Percentiles rank a stretch among this genome's conserved stretches.
Evolutionary conservation across 2,113 vertebrate genomes (phyloP).

Genomic region (Hystrix brachyura): DNA sequence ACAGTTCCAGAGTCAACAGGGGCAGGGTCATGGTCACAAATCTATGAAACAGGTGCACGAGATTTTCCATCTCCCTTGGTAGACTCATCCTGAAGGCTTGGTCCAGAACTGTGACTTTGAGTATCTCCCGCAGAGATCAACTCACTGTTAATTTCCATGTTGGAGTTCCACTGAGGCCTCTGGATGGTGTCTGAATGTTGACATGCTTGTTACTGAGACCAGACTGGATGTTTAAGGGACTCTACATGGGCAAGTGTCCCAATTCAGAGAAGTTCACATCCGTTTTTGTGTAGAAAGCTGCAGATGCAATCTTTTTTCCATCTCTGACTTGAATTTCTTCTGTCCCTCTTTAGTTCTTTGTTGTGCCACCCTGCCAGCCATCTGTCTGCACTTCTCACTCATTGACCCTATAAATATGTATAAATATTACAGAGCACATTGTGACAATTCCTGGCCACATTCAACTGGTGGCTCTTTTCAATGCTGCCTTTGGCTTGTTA

Average conservation of each 20-base stretch:
- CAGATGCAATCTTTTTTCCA: too few relatives aligned
- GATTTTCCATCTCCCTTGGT: not conserved
- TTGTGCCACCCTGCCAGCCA: not conserved
- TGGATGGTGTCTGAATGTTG: not conserved
- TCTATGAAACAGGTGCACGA: not conserved
- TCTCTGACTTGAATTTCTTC: not conserved
- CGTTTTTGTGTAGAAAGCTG: not conserved
- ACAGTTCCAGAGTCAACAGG: not conserved
- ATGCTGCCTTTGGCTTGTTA: not conserved
- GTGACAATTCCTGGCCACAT: not conserved
- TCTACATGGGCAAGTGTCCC: not conserved
- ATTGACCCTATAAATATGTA: too few relatives aligned
- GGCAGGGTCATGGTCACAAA: conserved; percentile 58
- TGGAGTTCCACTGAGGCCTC: not conserved
- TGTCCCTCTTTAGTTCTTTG: not conserved
- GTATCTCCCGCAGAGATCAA: not conserved
- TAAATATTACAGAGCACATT: not conserved
- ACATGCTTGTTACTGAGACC: not conserved
- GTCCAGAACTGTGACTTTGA: not conserved
- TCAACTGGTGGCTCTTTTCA: not conserved
- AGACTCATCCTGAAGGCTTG: not conserved
- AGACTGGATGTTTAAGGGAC: not conserved
- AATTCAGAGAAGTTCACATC: not conserved
- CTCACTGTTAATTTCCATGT: not conserved
- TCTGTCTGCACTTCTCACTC: not conserved